These are phyloP conservation scores for Gibbula magus DNA, from an alignment of 2,888 invertebrate species.

Conservation along the genomic window DNA sequence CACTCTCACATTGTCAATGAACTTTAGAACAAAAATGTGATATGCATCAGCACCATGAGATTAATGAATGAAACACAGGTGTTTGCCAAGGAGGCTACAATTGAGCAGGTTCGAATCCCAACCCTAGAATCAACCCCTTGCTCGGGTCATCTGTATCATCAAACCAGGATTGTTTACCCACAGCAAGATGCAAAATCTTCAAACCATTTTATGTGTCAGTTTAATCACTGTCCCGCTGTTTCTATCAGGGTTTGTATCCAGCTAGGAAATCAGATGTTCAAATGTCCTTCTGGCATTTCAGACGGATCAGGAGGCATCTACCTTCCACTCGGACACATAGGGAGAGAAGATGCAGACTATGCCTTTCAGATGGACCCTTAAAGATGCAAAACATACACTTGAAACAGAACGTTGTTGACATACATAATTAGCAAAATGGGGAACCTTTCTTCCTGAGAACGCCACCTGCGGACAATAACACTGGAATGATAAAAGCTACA, in stretches of 20 bases:
- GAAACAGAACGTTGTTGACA: slow-evolving; percentile 20
- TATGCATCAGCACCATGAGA: too few species aligned
- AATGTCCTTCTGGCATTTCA: neutral
- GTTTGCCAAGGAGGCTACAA: too few species aligned
- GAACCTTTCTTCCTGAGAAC: slow-evolving; percentile 2
- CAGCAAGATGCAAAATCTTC: neutral
- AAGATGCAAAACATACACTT: slow-evolving; percentile 24
- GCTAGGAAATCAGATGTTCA: neutral
- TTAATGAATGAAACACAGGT: too few species aligned
- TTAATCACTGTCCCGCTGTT: neutral
- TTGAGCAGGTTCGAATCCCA: too few species aligned
- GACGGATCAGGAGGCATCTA: neutral
- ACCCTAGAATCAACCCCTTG: too few species aligned
- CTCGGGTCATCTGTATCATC: too few species aligned
- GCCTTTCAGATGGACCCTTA: slow-evolving; percentile 18
- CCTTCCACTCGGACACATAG: neutral
- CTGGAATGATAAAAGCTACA: slow-evolving; percentile 13
- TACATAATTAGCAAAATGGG: slow-evolving; percentile 10
- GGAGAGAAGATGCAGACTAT: neutral
- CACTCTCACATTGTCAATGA: too few species aligned
- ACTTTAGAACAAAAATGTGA: too few species aligned
- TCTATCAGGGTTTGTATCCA: neutral
- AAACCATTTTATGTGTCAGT: slow-evolving; percentile 9
- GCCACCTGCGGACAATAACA: neutral
- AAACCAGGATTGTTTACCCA: neutral